Base-by-base conservation (phyloP, 2,888 invertebrate species). In the Apodemia zela region DNA sequence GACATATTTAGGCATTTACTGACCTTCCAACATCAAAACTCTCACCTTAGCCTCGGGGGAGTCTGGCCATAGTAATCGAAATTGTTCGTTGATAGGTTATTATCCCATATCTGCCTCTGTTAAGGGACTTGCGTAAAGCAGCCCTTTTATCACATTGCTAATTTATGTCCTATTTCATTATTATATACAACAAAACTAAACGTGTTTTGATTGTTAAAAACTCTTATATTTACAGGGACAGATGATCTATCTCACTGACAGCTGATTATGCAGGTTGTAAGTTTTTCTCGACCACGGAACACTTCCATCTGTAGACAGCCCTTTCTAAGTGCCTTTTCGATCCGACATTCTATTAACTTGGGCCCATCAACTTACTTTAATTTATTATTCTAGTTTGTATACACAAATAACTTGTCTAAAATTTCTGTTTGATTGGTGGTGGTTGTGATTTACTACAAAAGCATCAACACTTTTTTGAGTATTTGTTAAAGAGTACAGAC, bases 261-360 rank as follows among this genome's bases (percentile, higher is more conserved):
- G 91, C 92, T 92, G 92, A 92, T 92, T 92, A 92, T 91, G 92
- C 89, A 89, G 90, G 92, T 87, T 88, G 89, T 85, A 86, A 87
- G 90, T 89, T 91, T 90, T 91, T 87, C 88, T 87, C 78, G 79
- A 83, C 80, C 84, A 86, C 87, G 84, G 80, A 84, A 81, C 86
- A 87, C 87, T 86, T 89, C 84, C 86, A 89, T 88, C 78, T 81
- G 86, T 80, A 80, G 79, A 78, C 75, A 78, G 78, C 78, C 74
- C 78, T 82, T 83, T 80, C 79, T 72, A 80, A 76, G 79, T 73
- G 75, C 73, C 77, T 84, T 77, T 71, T 78, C 66, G 68, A 74
- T 75, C 70, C 74, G 74, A 71, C 77, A 77, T 80, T 72, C 76
- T 78, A 76, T 70, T 80, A 84, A 81, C 73, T 74, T 76, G 67